phyloP scores from a whole-genome alignment of 1,140 invertebrate species.

The Cheumatopsyche charites region DNA sequence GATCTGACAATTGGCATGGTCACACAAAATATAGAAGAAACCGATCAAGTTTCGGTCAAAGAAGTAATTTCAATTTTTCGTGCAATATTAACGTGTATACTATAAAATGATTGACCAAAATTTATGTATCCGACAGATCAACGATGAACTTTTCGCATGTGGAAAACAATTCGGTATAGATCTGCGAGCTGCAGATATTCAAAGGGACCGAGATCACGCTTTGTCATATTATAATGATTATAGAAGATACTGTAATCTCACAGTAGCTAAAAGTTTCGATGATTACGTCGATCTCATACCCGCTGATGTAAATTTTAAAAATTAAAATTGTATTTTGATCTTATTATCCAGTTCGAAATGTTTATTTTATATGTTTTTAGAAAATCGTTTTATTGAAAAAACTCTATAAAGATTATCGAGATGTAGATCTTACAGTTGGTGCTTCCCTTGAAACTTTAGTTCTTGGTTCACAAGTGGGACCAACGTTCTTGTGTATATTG shows the following conservation, averaged over 20 bases:
- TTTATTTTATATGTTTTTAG: conserved; percentile 49
- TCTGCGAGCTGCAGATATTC: conserved; percentile 72
- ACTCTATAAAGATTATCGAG: conserved; percentile 69
- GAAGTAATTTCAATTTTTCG: conserved; percentile 57
- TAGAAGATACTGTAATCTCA: conserved; percentile 65
- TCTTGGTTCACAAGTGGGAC: conserved; percentile 71
- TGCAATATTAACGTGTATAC: too few species aligned
- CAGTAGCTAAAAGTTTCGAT: conserved; percentile 64
- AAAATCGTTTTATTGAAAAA: conserved; percentile 58
- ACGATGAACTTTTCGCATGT: conserved; percentile 63
- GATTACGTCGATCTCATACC: conserved; percentile 65
- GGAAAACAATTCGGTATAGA: conserved; percentile 65
- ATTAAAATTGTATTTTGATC: not conserved
- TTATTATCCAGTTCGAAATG: not conserved
- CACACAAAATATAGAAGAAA: conserved; percentile 66
- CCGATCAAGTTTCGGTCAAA: conserved; percentile 63
- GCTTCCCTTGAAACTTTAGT: conserved; percentile 70
- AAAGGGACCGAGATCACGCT: conserved; percentile 74
- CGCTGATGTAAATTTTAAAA: conserved; percentile 49
- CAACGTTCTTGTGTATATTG: conserved; percentile 80
- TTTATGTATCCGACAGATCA: too few species aligned
- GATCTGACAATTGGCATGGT: conserved; percentile 73
- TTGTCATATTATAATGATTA: conserved; percentile 65
- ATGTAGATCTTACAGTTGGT: conserved; percentile 80
- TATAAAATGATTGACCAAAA: too few species aligned